phyloP scores from a whole-genome alignment of 1,140 invertebrate genomes.

The Drosophila prosaltans region DNA sequence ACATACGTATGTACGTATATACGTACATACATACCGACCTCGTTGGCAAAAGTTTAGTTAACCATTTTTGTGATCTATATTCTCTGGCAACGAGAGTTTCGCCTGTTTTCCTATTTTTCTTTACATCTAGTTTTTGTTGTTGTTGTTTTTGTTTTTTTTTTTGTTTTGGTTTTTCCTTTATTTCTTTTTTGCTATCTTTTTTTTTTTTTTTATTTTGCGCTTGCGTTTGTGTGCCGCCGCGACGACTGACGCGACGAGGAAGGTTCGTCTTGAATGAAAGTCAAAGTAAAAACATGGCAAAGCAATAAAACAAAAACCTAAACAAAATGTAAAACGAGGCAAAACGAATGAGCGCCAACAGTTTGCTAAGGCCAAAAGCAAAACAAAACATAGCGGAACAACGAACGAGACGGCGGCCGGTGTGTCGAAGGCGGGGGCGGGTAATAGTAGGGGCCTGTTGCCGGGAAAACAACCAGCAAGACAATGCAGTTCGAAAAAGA shows the following conservation, averaged over 20 bases:
- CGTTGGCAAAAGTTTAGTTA: constrained; percentile 12
- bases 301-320: constrained; percentile 78
- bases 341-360: constrained; percentile 65
- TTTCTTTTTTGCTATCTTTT: constrained; percentile 61
- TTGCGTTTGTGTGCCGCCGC: constrained; percentile 68
- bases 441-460: constrained; percentile 31
- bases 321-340: constrained; percentile 75
- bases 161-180: constrained; percentile 38
- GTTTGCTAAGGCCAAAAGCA: constrained; percentile 73
- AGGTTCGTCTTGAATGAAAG: constrained; percentile 82
- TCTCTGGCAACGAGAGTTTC: constrained; percentile 11
- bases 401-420: constrained; percentile 9
- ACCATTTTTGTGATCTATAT: constrained; percentile 14
- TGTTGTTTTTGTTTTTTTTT: constrained; percentile 67
- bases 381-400: constrained; percentile 35
- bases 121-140: constrained; percentile 63
- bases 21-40: not conserved
- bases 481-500: constrained; percentile 21
- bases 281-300: constrained; percentile 82
- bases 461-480: constrained; percentile 47
- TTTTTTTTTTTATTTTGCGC: constrained; percentile 65
- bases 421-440: not conserved
- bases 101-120: constrained; percentile 50
- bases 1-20: not conserved
- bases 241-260: constrained; percentile 37